These are phyloP conservation scores for Paramuricea clavata DNA, from an alignment of 92 coral and sea anemone species.

Conservation along the genomic window DNA sequence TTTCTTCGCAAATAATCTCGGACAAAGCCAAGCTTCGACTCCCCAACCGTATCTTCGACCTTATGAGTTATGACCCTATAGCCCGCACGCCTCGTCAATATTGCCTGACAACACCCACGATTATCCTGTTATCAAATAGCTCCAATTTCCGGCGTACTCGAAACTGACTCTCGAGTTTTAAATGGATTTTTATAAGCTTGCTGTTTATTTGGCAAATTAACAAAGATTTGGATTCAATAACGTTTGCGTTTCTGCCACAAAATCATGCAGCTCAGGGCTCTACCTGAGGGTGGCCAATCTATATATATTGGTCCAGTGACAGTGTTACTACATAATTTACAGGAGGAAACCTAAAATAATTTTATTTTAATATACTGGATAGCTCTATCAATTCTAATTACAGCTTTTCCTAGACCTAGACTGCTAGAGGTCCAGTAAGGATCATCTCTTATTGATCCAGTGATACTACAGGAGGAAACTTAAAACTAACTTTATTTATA, in stretches of 20 bases:
- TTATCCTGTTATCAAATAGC: neutral
- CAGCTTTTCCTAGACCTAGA: neutral
- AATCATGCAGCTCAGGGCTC: no score
- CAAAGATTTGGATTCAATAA: neutral
- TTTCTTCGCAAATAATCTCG: neutral
- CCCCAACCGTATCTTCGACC: neutral
- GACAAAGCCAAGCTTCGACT: neutral
- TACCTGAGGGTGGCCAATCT: no score
- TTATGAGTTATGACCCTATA: neutral
- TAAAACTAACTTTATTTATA: no score
- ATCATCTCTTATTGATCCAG: neutral
- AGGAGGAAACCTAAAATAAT: neutral
- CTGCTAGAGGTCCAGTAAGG: neutral
- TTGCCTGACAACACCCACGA: conserved; percentile 6
- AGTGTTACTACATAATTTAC: neutral
- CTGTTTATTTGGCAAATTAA: neutral
- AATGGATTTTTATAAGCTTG: no score
- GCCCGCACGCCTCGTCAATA: neutral
- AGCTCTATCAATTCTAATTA: neutral
- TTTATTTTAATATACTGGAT: neutral
- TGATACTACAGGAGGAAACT: no score
- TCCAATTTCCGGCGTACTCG: neutral
- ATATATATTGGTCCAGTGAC: neutral
- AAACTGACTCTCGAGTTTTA: neutral
- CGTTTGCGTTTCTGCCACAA: neutral